Base-by-base conservation (phyloP, 2,888 invertebrate species). In the Apamea anceps region DNA sequence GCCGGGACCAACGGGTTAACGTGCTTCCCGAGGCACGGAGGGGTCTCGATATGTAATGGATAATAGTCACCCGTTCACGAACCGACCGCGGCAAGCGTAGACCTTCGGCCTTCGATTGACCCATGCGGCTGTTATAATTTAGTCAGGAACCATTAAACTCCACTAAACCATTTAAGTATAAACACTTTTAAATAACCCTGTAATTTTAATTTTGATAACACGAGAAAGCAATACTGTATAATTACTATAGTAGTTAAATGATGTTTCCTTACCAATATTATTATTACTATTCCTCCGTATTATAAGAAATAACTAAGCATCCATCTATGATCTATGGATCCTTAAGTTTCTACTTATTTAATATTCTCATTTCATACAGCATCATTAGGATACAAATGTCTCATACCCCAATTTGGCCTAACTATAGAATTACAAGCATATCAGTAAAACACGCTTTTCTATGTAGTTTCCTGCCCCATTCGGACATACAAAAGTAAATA, bases 381-480 rank as follows among this genome's bases (percentile, higher is more conserved):
- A 42, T 68, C 18, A 67, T 67, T 76, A 42, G 13, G 6, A 21
- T 45, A n/a, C 5, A 15, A 48, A 75, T 54, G 54, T 21, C 15
- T 25, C 25, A 32, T 70, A 25, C 18, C 21, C 21, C 25, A 37
- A 70, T 65, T 70, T 25, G 10, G n/a, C 51, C 32, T n/a, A 7
- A 18, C 51, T 45, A 45, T 54, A 32, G 15, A 68, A 57, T 45
- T 25, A 51, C 15, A n/a, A n/a, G 13, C 25, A 42, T 28, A 32
- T 15, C 6, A 18, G 21, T 10, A 18, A 48, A 78, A 25, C 10
- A 32, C 13, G 0, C 4, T 48, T 67, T 62, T 65, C 63, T 25
- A 18, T 77, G 18, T 54, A 32, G 18, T 45, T 68, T 76, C 57
- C 63, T 51, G n/a, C 0, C 15, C 63, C 15, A 65, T 73, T 75